phyloP scores from a whole-genome alignment of 2,797 vertebrate genomes.

The Sandelia bainsii region DNA sequence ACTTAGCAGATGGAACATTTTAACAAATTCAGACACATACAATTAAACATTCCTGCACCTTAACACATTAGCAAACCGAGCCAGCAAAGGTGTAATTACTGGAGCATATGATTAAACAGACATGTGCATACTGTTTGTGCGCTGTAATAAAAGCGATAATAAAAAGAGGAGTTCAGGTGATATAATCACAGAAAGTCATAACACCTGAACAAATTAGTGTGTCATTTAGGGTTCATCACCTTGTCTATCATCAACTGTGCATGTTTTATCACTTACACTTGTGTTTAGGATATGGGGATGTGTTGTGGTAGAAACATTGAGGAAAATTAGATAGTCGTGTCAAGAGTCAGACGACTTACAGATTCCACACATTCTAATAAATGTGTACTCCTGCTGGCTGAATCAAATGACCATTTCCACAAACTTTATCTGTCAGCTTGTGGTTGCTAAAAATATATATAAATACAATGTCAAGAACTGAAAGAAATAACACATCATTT shows the following conservation, averaged over 20 bases:
- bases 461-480: too few species aligned
- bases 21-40: neutral
- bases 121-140: neutral
- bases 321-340: neutral
- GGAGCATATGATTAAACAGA: neutral
- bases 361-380: neutral
- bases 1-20: constrained; percentile 10
- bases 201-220: constrained; percentile 7
- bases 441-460: neutral
- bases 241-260: neutral
- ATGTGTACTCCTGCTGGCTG: neutral
- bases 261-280: neutral
- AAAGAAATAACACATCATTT: too few species aligned
- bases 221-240: constrained; percentile 2
- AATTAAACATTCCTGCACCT: constrained; percentile 7
- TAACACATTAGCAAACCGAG: neutral
- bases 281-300: neutral
- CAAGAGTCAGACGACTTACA: neutral
- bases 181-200: neutral
- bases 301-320: neutral
- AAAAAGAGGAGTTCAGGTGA: neutral
- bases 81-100: neutral
- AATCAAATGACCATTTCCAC: neutral
- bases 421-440: neutral
- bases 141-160: neutral